Conservation (phyloP, 2,797 vertebrate species). For the Antrozous pallidus region DNA sequence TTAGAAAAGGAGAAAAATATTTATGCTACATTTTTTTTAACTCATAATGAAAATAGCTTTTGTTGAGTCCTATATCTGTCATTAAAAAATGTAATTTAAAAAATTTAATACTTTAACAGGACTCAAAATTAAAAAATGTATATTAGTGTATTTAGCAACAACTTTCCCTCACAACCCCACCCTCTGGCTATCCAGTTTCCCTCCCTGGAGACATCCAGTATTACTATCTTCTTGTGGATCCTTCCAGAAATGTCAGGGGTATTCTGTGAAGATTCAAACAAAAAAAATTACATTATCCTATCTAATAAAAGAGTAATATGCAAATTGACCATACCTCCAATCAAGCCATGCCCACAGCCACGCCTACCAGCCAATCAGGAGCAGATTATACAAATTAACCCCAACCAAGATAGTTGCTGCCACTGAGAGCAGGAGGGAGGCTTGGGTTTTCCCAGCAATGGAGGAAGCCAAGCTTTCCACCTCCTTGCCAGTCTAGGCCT, state of each 20-base stretch:
- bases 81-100: not conserved
- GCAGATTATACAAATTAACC: too few relatives aligned
- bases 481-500: too few relatives aligned
- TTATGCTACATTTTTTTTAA: not conserved
- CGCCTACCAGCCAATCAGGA: too few relatives aligned
- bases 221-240: not conserved
- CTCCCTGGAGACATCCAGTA: not conserved
- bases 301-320: too few relatives aligned
- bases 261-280: not conserved
- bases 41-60: conserved; percentile 1
- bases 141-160: not conserved
- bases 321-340: too few relatives aligned
- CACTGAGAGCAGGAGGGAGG: too few relatives aligned
- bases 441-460: too few relatives aligned
- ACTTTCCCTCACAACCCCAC: not conserved
- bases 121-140: not conserved
- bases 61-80: not conserved
- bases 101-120: not conserved
- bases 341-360: too few relatives aligned
- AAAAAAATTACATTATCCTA: not conserved
- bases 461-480: too few relatives aligned
- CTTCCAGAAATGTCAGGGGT: not conserved
- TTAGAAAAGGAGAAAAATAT: not conserved
- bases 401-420: too few relatives aligned
- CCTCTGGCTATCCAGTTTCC: not conserved